A percentile compares a stretch with the other conserved stretches of the same genome.
These are phyloP conservation scores for Cuculus canorus DNA, from an alignment of 2,797 vertebrate genomes.

Conservation along the genomic window DNA sequence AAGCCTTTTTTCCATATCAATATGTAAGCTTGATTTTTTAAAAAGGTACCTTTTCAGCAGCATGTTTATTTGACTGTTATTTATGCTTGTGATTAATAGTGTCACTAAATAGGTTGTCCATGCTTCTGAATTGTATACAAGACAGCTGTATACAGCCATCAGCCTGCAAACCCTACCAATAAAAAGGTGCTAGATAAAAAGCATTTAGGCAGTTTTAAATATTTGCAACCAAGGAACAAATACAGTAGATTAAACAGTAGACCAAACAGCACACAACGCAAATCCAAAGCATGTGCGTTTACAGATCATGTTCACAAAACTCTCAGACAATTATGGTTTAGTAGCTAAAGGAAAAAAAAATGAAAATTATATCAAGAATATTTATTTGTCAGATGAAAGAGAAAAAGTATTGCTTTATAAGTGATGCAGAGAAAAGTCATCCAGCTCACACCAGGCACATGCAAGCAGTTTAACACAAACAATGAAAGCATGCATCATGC, in stretches of 20 bases:
- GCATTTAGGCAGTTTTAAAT: not conserved
- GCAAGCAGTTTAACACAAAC: slow-evolving; percentile 21
- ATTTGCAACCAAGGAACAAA: not conserved
- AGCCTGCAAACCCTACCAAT: not conserved
- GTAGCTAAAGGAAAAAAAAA: not conserved
- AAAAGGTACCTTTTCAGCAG: not conserved
- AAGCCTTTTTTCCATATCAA: not conserved
- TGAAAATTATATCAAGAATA: not conserved
- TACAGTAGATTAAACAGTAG: not conserved
- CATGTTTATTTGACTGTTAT: not conserved
- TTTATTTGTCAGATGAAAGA: not conserved
- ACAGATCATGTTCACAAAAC: not conserved
- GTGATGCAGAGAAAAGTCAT: not conserved
- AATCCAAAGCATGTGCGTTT: not conserved
- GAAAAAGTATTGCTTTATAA: not conserved
- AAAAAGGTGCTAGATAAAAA: not conserved
- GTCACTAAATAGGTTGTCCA: not conserved
- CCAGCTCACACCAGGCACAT: not conserved
- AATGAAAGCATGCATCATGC: slow-evolving; percentile 75
- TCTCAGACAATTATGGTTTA: not conserved
- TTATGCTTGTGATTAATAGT: too few relatives aligned
- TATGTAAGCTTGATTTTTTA: not conserved
- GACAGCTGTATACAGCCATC: not conserved
- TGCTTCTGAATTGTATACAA: rapidly evolving
- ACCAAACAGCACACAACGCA: not conserved